Conservation (phyloP, 2,888 invertebrate genomes). For the Drosophila paranaensis region DNA sequence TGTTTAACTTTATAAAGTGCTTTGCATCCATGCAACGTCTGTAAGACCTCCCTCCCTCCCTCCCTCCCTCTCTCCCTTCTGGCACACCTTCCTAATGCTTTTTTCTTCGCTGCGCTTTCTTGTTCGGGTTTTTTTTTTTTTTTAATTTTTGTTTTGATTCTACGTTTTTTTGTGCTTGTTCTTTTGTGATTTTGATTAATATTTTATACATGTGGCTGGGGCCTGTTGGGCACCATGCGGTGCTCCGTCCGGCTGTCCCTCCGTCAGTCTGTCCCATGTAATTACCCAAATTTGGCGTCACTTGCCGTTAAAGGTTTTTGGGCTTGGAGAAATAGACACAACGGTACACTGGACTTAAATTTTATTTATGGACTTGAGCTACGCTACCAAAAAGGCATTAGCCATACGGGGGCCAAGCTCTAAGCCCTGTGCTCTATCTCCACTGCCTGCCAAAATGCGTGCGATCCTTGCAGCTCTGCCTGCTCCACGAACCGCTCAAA, state of each 20-base stretch:
- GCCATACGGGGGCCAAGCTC: not conserved
- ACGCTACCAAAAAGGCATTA: conserved; percentile 33
- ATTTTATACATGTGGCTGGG: conserved; percentile 67
- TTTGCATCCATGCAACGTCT: conserved; percentile 77
- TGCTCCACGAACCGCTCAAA: conserved; percentile 88
- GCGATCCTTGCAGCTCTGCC: conserved; percentile 78
- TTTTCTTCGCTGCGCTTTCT: conserved; percentile 50
- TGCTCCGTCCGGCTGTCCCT: conserved; percentile 29
- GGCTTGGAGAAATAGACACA: conserved; percentile 50
- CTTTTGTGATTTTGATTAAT: conserved; percentile 74
- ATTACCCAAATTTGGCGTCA: conserved; percentile 78
- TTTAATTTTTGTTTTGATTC: conserved; percentile 68
- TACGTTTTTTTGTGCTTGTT: conserved; percentile 50
- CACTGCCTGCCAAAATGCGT: conserved; percentile 44
- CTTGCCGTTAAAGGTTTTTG: conserved; percentile 70
- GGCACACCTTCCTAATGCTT: conserved; percentile 50
- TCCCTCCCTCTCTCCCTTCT: not conserved
- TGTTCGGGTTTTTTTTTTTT: conserved; percentile 55
- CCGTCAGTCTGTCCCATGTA: conserved; percentile 52
- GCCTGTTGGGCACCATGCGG: conserved; percentile 56
- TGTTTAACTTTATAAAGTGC: conserved; percentile 70
- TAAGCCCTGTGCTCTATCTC: conserved; percentile 46
- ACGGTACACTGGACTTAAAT: conserved; percentile 61
- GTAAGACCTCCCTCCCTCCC: not conserved
- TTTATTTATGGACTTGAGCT: conserved; percentile 60